A percentile compares a stretch with the other conserved stretches of the same genome.
Conservation (phyloP, 2,888 invertebrate species). For the Desoria tigrina region DNA sequence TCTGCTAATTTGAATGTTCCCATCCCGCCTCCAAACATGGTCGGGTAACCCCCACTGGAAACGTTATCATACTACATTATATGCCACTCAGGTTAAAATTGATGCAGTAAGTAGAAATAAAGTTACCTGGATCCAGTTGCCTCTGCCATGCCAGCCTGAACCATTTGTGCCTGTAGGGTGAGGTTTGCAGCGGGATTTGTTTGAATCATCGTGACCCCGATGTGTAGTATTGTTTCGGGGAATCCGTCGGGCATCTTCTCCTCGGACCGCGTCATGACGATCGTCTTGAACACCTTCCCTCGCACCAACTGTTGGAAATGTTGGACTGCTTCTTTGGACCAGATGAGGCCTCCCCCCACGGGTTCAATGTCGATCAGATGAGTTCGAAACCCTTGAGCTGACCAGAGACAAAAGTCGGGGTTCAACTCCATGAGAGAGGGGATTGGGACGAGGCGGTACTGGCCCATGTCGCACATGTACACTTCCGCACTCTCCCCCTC, state of each 20-base stretch:
- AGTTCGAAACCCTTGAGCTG: conserved; percentile 20
- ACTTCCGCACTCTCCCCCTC: too few relatives aligned
- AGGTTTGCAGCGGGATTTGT: not conserved
- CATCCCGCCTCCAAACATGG: too few relatives aligned
- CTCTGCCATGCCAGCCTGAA: conserved; percentile 13
- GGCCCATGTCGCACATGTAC: not conserved
- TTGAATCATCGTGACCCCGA: conserved; percentile 17
- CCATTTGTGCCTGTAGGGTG: conserved; percentile 5
- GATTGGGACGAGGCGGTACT: not conserved
- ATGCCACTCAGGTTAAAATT: not conserved
- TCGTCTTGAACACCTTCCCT: conserved; percentile 5
- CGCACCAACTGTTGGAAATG: conserved; percentile 4
- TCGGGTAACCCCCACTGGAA: conserved; percentile 2
- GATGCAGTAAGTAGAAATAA: too few relatives aligned
- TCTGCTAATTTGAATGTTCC: too few relatives aligned
- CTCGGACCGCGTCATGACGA: conserved; percentile 17
- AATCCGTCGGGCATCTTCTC: not conserved
- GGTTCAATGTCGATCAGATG: conserved; percentile 25
- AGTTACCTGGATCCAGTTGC: conserved; percentile 5
- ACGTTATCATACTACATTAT: too few relatives aligned
- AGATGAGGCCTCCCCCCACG: not conserved
- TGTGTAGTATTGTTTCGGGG: conserved; percentile 13
- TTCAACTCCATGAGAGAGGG: not conserved
- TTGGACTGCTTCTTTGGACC: conserved; percentile 9
- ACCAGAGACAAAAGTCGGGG: not conserved